Evolutionary conservation across 2,113 vertebrate genomes (phyloP).

Genomic region (Zapornia atra): DNA sequence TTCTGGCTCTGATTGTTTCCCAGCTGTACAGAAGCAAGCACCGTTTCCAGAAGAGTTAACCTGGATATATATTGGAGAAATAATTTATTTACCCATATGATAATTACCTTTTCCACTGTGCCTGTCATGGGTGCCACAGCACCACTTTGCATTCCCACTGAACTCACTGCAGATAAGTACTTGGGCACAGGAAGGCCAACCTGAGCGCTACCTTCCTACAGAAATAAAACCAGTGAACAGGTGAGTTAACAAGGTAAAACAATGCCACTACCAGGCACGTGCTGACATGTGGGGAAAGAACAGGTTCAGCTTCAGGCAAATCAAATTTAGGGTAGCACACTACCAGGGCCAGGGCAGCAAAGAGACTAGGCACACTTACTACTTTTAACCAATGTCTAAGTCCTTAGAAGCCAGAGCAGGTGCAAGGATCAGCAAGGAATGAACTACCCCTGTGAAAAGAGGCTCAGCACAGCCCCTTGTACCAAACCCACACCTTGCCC

Average conservation of each 20-base stretch:
- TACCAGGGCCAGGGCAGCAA: not conserved
- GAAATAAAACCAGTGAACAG: not conserved
- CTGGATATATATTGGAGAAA: not conserved
- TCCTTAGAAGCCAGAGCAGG: not conserved
- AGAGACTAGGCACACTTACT: not conserved
- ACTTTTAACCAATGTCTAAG: not conserved
- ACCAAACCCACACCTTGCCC: not conserved
- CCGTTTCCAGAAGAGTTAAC: not conserved
- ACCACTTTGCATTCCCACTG: constrained; percentile 76
- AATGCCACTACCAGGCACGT: not conserved
- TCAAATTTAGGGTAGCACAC: not conserved
- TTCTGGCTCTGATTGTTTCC: not conserved
- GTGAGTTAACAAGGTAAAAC: not conserved
- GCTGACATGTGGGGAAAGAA: not conserved
- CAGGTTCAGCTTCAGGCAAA: not conserved
- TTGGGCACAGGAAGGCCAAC: constrained; percentile 87
- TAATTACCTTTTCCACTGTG: constrained; percentile 93
- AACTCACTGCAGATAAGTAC: constrained; percentile 82
- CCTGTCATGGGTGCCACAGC: constrained; percentile 94
- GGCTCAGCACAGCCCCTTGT: not conserved
- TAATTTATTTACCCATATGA: not conserved
- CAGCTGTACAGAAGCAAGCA: not conserved
- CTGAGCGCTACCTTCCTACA: constrained; percentile 84
- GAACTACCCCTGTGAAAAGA: not conserved
- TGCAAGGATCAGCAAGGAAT: not conserved